Base-by-base conservation (phyloP, 2,888 invertebrate genomes). In the Pseudolycoriella hygida region DNA sequence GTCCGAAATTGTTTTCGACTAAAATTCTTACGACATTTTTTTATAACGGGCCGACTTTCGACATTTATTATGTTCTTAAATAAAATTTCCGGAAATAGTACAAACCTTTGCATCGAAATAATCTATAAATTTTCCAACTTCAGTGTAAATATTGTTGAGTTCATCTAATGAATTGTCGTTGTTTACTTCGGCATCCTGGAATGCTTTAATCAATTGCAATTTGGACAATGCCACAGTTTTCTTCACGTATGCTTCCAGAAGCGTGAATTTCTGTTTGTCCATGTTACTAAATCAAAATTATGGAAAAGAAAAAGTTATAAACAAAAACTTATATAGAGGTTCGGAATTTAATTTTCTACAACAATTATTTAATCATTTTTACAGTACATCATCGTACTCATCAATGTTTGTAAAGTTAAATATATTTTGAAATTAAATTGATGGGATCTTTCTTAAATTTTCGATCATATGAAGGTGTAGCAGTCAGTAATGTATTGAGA, bases 71-170 rank as follows among this genome's bases (percentile, higher is more conserved):
- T 42, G 43, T 46, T 25, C 25, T 25, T 4, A 25, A 25, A 25
- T 25, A 6, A 25, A 25, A 25, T 25, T 25, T 8, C 4, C 25
- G 25, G 25, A 25, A 25, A 25, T 25, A 25, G 8, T 25, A 49
- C 50, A 59, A 66, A 82, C 84, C 72, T 88, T 87, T 32, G 69
- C 58, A 62, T 90, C 90, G 44, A 70, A 75, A 40, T 81, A 70
- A 60, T 93, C 90, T 2, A 77, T 71, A 66, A 82, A 89, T 64
- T 86, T 86, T 53, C 82, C 74, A 51, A 90, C 67, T 56, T 85
- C 82, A 48, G 71, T 68, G 71, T 74, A 77, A 47, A 69, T 66
- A 44, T 66, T 71, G 53, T 75, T 71, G 17, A 86, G 69, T 18
- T 77, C 72, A 48, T 72, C 71, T 1, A 60, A 17, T 30, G 25